phyloP scores from a whole-genome alignment of 2,797 vertebrate genomes.

The Argya squamiceps region DNA sequence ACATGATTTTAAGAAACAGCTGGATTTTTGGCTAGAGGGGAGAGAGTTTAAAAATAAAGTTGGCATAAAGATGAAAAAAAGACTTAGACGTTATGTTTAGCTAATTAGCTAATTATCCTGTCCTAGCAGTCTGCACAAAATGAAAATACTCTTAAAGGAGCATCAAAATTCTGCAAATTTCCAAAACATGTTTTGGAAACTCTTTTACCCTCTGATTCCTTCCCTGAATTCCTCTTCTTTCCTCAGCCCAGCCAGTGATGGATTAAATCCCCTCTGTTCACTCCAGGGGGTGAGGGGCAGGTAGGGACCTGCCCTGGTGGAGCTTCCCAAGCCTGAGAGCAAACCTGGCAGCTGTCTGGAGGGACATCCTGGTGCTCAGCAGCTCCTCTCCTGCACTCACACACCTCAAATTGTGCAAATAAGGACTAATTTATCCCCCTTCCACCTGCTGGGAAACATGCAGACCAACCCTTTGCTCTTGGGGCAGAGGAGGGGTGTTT shows the following conservation, averaged over 20 bases:
- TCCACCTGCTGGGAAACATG: not conserved
- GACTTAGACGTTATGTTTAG: not conserved
- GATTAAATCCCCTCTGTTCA: not conserved
- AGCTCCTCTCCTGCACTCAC: not conserved
- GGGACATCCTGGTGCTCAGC: not conserved
- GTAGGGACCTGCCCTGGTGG: not conserved
- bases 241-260: not conserved
- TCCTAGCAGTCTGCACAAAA: slow-evolving; percentile 1
- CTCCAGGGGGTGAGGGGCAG: not conserved
- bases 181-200: not conserved
- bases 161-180: not conserved
- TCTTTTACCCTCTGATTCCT: not conserved
- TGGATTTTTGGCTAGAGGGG: slow-evolving; percentile 46
- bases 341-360: not conserved
- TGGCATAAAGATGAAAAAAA: slow-evolving; percentile 43
- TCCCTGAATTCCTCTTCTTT: not conserved
- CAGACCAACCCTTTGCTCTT: not conserved
- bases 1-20: slow-evolving; percentile 30
- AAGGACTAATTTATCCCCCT: not conserved
- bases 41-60: slow-evolving; percentile 39
- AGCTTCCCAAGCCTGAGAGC: not conserved
- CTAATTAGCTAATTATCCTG: slow-evolving; percentile 44
- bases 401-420: not conserved
- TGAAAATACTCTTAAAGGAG: not conserved
- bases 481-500: not conserved